A percentile compares a stretch with the other conserved stretches of the same genome.
Conservation (phyloP, 2,113 vertebrate species). For the Oreotrochilus melanogaster region DNA sequence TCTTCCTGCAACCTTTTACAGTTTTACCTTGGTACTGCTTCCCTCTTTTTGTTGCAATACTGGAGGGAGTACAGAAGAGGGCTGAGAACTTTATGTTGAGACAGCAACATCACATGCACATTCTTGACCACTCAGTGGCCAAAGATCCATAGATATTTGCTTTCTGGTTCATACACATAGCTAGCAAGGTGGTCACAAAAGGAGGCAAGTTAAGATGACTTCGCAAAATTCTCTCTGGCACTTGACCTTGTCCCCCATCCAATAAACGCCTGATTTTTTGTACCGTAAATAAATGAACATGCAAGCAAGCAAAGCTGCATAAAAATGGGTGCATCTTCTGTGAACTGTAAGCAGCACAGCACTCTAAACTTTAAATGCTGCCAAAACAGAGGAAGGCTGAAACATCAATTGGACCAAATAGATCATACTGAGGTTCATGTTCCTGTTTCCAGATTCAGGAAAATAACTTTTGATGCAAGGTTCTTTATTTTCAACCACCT, state of each 20-base stretch:
- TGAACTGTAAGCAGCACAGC: background rate
- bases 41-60: background rate
- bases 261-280: background rate
- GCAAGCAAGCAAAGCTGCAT: background rate
- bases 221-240: background rate
- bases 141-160: background rate
- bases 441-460: background rate
- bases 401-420: background rate
- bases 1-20: background rate
- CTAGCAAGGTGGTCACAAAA: background rate
- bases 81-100: background rate
- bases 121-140: background rate
- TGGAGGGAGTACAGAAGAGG: background rate
- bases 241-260: background rate
- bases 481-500: background rate
- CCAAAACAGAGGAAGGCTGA: background rate
- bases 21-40: background rate
- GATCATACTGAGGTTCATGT: background rate
- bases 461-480: background rate
- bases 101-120: background rate
- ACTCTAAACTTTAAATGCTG: background rate
- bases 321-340: background rate
- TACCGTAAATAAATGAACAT: background rate
- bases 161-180: accelerated
- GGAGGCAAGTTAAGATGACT: background rate